Conservation (phyloP, 2,797 vertebrate species). For the Limosa lapponica region DNA sequence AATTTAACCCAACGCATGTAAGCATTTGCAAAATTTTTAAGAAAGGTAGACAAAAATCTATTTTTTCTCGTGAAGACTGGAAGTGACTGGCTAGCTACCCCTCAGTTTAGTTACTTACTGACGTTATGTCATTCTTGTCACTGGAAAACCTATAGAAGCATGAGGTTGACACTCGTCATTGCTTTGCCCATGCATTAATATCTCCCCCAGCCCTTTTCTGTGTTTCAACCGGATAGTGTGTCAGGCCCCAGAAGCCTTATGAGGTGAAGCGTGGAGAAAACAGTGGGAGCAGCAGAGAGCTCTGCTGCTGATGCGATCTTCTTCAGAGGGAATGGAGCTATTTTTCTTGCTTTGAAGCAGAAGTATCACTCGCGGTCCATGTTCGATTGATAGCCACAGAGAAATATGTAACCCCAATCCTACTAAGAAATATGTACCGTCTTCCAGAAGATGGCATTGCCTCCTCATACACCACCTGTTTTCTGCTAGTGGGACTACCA, state of each 20-base stretch:
- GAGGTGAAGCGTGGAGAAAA: not conserved
- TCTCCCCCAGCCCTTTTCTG: not conserved
- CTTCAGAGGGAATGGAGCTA: not conserved
- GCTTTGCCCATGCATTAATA: not conserved
- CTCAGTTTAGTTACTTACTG: not conserved
- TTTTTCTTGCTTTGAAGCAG: constrained; percentile 21
- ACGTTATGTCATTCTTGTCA: not conserved
- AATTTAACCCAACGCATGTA: not conserved
- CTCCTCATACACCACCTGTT: not conserved
- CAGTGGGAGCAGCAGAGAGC: not conserved
- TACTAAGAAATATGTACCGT: not conserved
- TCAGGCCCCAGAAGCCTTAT: not conserved
- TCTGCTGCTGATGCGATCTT: not conserved
- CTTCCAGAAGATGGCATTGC: not conserved
- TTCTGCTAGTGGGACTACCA: not conserved
- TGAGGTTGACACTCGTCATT: not conserved
- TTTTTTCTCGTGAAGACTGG: fast-evolving
- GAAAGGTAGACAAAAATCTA: not conserved
- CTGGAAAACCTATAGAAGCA: not conserved
- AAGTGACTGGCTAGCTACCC: not conserved
- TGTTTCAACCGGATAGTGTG: not conserved
- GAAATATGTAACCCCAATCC: not conserved
- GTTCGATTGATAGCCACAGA: not conserved
- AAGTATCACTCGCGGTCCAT: not conserved
- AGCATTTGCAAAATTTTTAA: not conserved